Base-by-base conservation (phyloP, 2,113 vertebrate genomes). In the Thamnaconus septentrionalis region DNA sequence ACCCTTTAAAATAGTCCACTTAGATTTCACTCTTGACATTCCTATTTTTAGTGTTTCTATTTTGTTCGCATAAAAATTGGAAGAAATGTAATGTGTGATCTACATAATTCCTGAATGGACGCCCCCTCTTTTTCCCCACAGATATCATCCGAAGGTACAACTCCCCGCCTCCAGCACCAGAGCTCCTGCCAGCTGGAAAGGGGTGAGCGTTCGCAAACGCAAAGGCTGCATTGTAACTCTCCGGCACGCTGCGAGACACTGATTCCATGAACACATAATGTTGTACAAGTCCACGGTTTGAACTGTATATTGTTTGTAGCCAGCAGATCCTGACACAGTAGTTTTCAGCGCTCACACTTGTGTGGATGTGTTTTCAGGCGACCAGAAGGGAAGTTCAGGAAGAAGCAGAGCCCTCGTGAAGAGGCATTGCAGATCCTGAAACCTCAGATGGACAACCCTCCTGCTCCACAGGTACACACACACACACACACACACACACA, bases 371-470 rank as follows among this genome's bases (percentile, higher is more conserved):
- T 61, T 56, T 62, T 31, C 18, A 93, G 91, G 59, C 87, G 75
- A 75, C 82, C 80, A 9, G 94, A 84, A 49, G 91, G 86, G 40
- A 96, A 93, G 73, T 98, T 98, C 49, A 88, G 84, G 73, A 98
- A 93, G 87, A 94, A 86, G 79, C 87, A 87, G 53, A 94, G 93
- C 18, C 91, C 97, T 66, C 97, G 94, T 0, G 96, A 98, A 66
- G 95, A 99, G 84, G 97, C 97, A 71, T 75, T 98, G 79, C 91
- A 91, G 76, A 96, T 98, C 85, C 88, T 99, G 57, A 96, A 93
- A 84, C 91, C 92, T 1, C 95, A 96, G 87, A 94, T 95, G 91
- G 88, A 92, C n/a, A 69, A 5, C 71, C 91, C 86, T 41, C 86
- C 66, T 65, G 74, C 56, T 74, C 84, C 84, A 54, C 85, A 90